Evolutionary conservation across 2,888 invertebrate species (phyloP), one percentile per base, ranked within the genome.

Genomic region (Dioctria rufipes): DNA sequence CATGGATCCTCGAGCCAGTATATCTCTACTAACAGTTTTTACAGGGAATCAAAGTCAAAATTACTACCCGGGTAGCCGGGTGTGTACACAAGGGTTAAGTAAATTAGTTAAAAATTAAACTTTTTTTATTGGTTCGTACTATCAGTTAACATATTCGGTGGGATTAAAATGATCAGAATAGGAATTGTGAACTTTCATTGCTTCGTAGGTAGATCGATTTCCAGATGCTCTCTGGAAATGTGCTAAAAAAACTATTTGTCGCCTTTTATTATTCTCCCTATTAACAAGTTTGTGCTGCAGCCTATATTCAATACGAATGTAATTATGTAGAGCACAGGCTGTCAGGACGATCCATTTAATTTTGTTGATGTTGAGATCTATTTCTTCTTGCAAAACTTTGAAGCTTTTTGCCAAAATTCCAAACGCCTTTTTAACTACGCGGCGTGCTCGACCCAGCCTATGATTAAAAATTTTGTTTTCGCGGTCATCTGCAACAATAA

Each of bases 401-500:
- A 67, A 46, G 3, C 43, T 46, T 0, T 46, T 46, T 2, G 67
- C 13, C 2, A 67, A 6, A 3, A 69, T 49, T 11, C 65, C 40
- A 25, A 65, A 65, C 39, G 65, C 65, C 11, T 42, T 40, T 42
- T 65, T 40, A 3, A 49, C 67, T 46, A 43, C 46, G 6, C 49
- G 43, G 6, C 69, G 66, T 42, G 66, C 66, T 8, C 66, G 11
- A n/a, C 4, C 11, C 11, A 66, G 6, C 3, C 73, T 39, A n/a
- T 60, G 40, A 51, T 60, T 75, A 37, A 60, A 75, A 60, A 60
- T 43, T 40, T 75, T 75, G n/a, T 58, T 40, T 51, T 3, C 51
- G 8, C 5, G 8, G 25, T 83, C 83, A 78, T 83, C 82, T 46
- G 43, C 73, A 58, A 84, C 80, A 77, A 83, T 79, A 78, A 82